Evolutionary conservation across 2,113 vertebrate species (phyloP).

Genomic region (Larimichthys polyactis): DNA sequence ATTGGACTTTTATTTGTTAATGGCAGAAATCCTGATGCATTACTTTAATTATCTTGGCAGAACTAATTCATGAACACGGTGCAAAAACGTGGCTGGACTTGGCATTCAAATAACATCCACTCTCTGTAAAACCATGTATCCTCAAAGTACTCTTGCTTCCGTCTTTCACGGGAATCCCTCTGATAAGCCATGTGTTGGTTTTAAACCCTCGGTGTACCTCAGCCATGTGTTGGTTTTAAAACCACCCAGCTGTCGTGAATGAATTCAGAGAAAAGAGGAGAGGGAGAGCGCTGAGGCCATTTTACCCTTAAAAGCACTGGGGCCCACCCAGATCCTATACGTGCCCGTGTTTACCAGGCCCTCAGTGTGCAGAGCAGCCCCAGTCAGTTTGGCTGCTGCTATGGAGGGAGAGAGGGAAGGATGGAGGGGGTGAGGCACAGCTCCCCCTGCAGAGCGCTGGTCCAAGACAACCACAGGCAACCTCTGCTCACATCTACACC

Average conservation of each 20-base stretch:
- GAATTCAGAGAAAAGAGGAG: conserved; percentile 38
- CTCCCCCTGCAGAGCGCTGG: conserved; percentile 49
- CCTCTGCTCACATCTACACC: conserved; percentile 58
- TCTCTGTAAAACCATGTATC: conserved; percentile 27
- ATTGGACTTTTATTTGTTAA: conserved; percentile 80
- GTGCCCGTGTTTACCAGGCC: conserved; percentile 57
- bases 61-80: conserved; percentile 69
- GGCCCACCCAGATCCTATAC: conserved; percentile 63
- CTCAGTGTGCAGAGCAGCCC: conserved; percentile 50
- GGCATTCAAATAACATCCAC: conserved; percentile 39
- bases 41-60: conserved; percentile 77
- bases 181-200: conserved; percentile 50
- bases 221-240: conserved; percentile 28
- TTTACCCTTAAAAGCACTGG: conserved; percentile 35
- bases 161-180: conserved; percentile 48
- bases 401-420: not conserved
- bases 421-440: not conserved
- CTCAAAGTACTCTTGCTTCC: conserved; percentile 32
- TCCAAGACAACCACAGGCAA: conserved; percentile 61
- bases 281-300: conserved; percentile 23
- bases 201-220: conserved; percentile 27
- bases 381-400: conserved; percentile 50
- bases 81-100: conserved; percentile 49
- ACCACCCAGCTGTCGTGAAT: conserved; percentile 60
- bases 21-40: conserved; percentile 77